Evolutionary conservation across 2,113 vertebrate species (phyloP).

Genomic region (Cariama cristata): DNA sequence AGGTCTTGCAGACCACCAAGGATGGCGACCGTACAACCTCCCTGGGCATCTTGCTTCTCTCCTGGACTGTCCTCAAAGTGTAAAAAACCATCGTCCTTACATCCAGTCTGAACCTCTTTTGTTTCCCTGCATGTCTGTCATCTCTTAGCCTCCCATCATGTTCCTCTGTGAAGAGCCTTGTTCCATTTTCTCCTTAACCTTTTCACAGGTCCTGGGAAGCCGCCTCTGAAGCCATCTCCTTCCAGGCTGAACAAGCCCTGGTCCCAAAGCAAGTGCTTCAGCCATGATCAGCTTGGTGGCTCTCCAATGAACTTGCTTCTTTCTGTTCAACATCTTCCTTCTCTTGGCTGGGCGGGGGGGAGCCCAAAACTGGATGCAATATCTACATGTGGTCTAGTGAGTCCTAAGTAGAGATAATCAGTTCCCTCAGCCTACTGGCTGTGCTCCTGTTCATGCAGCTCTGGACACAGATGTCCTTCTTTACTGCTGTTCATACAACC

Average conservation of each 20-base stretch:
- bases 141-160: neutral
- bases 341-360: no score
- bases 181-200: neutral
- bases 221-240: neutral
- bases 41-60: neutral
- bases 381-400: neutral
- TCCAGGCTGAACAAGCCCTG: neutral
- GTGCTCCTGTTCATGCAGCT: neutral
- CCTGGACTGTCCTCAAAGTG: neutral
- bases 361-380: neutral
- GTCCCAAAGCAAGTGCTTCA: neutral
- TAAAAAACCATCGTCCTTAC: neutral
- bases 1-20: neutral
- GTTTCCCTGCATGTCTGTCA: neutral
- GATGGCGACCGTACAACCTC: neutral
- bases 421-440: neutral
- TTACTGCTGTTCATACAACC: neutral
- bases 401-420: neutral
- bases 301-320: neutral
- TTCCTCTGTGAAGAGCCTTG: neutral
- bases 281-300: neutral
- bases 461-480: neutral
- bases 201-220: neutral
- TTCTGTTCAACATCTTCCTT: neutral
- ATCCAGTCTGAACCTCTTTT: neutral